A percentile compares a stretch with the other conserved stretches of the same genome.
Evolutionary conservation across 2,797 vertebrate species (phyloP).

Genomic region (Nothura maculosa): DNA sequence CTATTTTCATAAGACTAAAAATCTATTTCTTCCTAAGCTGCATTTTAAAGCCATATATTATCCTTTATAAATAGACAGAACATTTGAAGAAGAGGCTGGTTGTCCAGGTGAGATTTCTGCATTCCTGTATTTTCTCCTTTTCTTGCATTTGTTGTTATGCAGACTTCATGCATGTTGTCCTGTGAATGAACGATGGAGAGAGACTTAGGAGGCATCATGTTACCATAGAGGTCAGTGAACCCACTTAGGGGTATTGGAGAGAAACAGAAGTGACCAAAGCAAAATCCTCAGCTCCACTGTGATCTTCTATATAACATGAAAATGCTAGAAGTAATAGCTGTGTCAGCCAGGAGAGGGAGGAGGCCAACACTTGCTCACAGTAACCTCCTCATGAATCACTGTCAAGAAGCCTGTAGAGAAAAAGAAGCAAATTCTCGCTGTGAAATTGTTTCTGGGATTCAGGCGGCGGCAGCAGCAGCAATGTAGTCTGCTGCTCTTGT

Average conservation of each 20-base stretch:
- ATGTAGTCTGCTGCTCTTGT: constrained; percentile 13
- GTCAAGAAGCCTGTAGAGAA: constrained; percentile 30
- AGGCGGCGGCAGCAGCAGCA: background rate
- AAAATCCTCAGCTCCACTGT: background rate
- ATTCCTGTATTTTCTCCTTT: constrained; percentile 10
- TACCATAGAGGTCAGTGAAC: constrained; percentile 2
- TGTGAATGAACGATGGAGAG: background rate
- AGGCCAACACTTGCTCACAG: constrained; percentile 9
- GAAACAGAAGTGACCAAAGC: background rate
- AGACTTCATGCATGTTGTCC: background rate
- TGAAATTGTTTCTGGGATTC: constrained; percentile 57
- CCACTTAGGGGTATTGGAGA: background rate
- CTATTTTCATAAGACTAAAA: background rate
- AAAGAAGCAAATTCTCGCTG: constrained; percentile 34
- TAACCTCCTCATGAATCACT: constrained; percentile 64
- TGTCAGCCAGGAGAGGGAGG: constrained; percentile 38
- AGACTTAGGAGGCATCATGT: constrained; percentile 2
- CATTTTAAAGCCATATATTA: background rate
- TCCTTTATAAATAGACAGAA: background rate
- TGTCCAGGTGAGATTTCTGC: background rate
- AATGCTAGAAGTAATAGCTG: constrained; percentile 35
- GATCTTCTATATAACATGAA: constrained; percentile 39
- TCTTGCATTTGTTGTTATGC: constrained; percentile 22
- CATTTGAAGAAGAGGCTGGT: background rate
- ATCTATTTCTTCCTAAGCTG: background rate